Evolutionary conservation across 1,140 invertebrate genomes (phyloP), one percentile per base, ranked within the genome.

Genomic region (Bombyx mori): DNA sequence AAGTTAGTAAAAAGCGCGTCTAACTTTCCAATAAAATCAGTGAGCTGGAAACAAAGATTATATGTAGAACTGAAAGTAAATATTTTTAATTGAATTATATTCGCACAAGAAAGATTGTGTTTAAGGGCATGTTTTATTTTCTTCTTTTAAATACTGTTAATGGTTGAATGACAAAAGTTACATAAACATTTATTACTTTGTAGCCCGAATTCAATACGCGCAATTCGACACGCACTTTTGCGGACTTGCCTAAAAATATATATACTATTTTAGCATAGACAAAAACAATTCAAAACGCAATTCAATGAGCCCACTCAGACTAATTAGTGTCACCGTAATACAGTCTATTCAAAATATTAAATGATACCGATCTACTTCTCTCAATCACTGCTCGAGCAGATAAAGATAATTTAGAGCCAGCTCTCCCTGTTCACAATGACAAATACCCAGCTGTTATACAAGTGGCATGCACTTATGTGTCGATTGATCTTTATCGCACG

Each of bases 391-490:
- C 42, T 53, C n/a, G 12, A 44, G 35, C n/a, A 22, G 50, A 46
- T 54, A 54, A 12, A 54, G 26, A 45, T 54, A 46, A 56, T 12
- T 42, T n/a, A 43, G 52, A 10, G 42, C 50, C 46, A 43, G 44
- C 44, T 10, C 8, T 42, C 26, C 10, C 26, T 56, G 46, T 6
- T 10, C 43, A 61, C 26, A 60, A 53, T 56, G 59, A 61, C 55
- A 58, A 44, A 60, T 53, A 55, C 60, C 44, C 44, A 55, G 51
- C 48, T 18, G 58, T 60, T 60, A 62, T 66, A 60, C 60, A 62
- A 62, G 8, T 44, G 22, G 52, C 55, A 62, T 59, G 60, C 59
- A 61, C 55, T 60, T 60, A 64, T 57, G 58, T 52, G 58, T 42
- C 55, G 26, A 18, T 18, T 18, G 58, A 64, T 60, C 46, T 44